Evolutionary conservation across 2,888 invertebrate genomes (phyloP).

Genomic region (Herminia tarsipennalis): DNA sequence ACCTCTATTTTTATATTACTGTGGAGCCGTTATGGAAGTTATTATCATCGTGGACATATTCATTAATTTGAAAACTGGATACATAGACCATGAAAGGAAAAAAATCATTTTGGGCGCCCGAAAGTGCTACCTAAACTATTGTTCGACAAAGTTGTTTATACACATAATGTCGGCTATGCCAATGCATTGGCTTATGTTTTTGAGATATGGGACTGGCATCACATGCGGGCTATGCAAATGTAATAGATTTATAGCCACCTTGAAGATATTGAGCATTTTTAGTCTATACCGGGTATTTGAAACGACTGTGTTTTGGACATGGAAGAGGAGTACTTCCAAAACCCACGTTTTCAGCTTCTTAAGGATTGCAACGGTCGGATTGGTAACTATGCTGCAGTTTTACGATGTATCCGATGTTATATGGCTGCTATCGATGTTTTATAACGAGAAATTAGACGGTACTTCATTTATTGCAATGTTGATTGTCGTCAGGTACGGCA

Average conservation of each 20-base stretch:
- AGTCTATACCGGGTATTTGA: slow-evolving; percentile 42
- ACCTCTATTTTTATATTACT: slow-evolving; percentile 1
- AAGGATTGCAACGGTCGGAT: slow-evolving; percentile 40
- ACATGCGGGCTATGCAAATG: slow-evolving; percentile 14
- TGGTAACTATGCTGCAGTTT: slow-evolving; percentile 42
- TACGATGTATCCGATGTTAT: slow-evolving; percentile 35
- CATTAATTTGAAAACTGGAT: slow-evolving; percentile 27
- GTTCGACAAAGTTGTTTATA: slow-evolving; percentile 46
- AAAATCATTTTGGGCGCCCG: slow-evolving; percentile 35
- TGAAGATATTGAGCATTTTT: slow-evolving; percentile 33
- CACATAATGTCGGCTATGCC: slow-evolving; percentile 43
- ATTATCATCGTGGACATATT: slow-evolving; percentile 25
- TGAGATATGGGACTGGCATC: slow-evolving; percentile 28
- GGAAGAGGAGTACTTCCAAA: slow-evolving; percentile 19
- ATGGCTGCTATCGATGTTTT: slow-evolving; percentile 16
- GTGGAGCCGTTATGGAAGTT: slow-evolving; percentile 16
- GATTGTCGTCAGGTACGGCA: slow-evolving; percentile 3
- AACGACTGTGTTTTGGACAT: slow-evolving; percentile 31
- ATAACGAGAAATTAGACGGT: not conserved
- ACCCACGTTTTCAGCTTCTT: slow-evolving; percentile 35
- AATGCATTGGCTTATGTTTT: slow-evolving; percentile 32
- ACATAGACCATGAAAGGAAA: slow-evolving; percentile 6
- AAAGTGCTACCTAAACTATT: slow-evolving; percentile 37
- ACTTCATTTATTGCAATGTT: slow-evolving; percentile 4
- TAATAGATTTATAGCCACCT: slow-evolving; percentile 6